Evolutionary conservation across 2,113 vertebrate genomes (phyloP).

Genomic region (Suncus etruscus): DNA sequence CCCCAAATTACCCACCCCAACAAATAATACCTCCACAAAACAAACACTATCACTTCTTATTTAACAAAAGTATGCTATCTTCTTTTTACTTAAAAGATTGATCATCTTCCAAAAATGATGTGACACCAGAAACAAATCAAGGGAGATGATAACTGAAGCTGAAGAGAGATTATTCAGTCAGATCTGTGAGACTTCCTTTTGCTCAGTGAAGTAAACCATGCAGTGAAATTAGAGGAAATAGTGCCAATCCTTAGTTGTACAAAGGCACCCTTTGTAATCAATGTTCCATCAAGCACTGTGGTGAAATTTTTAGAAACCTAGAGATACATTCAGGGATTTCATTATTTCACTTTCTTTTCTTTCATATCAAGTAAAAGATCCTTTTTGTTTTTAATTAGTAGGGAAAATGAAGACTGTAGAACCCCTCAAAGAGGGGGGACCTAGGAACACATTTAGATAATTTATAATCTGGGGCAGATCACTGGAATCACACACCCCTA

Average conservation of each 20-base stretch:
- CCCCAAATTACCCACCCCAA: too few species aligned
- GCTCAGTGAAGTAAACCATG: slow-evolving; percentile 13
- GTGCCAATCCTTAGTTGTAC: background rate
- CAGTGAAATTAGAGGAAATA: slow-evolving; percentile 14
- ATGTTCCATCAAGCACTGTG: background rate
- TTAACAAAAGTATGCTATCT: slow-evolving; percentile 47
- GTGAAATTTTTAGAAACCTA: background rate
- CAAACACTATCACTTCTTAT: background rate
- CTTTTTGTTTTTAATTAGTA: slow-evolving; percentile 50
- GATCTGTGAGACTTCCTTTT: slow-evolving; percentile 13
- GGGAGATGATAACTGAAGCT: slow-evolving; percentile 8
- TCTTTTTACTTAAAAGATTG: background rate
- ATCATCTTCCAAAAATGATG: slow-evolving; percentile 40
- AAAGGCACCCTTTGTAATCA: background rate
- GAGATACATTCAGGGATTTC: background rate
- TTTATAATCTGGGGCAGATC: background rate
- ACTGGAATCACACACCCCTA: background rate
- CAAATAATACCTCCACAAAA: too few species aligned
- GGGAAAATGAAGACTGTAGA: background rate
- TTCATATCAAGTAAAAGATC: slow-evolving; percentile 3
- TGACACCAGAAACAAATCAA: background rate
- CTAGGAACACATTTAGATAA: background rate
- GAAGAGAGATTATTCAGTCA: slow-evolving; percentile 41
- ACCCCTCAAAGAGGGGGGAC: background rate
- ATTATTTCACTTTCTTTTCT: slow-evolving; percentile 30